Conservation (phyloP, 2,888 invertebrate genomes). For the Trachelus tabidus region DNA sequence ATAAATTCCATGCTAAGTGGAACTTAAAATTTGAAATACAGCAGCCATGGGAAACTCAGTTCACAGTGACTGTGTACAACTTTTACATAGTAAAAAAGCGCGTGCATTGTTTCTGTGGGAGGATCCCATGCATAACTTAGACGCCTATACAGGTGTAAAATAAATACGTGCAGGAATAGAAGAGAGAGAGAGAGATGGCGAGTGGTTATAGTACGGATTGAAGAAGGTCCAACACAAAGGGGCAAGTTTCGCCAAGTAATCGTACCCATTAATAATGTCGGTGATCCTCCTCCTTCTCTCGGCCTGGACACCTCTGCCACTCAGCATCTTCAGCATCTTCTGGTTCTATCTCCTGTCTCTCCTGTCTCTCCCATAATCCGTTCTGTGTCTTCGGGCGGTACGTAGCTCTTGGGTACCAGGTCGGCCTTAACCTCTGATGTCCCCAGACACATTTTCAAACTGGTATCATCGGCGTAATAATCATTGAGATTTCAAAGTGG, state of each 20-base stretch:
- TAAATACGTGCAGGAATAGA: conserved; percentile 52
- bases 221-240: conserved; percentile 41
- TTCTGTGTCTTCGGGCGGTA: conserved; percentile 10
- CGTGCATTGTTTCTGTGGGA: conserved; percentile 64
- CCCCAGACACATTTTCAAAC: neutral
- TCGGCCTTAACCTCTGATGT: neutral
- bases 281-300: conserved; percentile 51
- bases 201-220: conserved; percentile 11
- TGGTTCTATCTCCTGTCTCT: conserved; percentile 10
- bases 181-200: conserved; percentile 19
- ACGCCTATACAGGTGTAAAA: conserved; percentile 57
- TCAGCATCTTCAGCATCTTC: conserved; percentile 26
- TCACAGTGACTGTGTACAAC: neutral
- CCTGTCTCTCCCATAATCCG: conserved; percentile 5
- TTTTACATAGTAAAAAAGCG: conserved; percentile 25
- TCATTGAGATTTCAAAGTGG: neutral
- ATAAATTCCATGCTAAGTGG: neutral
- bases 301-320: conserved; percentile 20
- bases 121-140: conserved; percentile 63
- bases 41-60: neutral
- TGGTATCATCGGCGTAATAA: no score
- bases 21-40: neutral
- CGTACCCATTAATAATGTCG: conserved; percentile 60
- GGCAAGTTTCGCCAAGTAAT: conserved; percentile 62
- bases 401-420: neutral